Percentiles rank a stretch among this genome's conserved stretches.
Evolutionary conservation across 2,888 invertebrate species (phyloP).

Genomic region (Acanthosepion esculentum): DNA sequence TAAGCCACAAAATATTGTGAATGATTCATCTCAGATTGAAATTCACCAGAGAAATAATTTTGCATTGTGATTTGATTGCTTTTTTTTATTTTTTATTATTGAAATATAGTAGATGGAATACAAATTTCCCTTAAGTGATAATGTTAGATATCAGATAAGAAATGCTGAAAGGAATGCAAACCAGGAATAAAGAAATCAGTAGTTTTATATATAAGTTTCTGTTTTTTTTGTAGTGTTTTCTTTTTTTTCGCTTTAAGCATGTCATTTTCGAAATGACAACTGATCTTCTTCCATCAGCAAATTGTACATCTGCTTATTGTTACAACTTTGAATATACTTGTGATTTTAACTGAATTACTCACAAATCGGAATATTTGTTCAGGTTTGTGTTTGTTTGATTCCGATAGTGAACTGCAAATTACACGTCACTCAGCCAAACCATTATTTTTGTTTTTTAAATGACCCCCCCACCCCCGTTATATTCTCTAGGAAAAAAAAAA

Average conservation of each 20-base stretch:
- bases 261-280: constrained; percentile 10
- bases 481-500: background rate
- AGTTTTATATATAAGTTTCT: background rate
- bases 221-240: background rate
- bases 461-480: no score
- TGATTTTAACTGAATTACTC: background rate
- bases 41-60: constrained; percentile 25
- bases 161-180: background rate
- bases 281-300: constrained; percentile 4
- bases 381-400: background rate
- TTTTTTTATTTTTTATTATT: background rate
- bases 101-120: constrained; percentile 18
- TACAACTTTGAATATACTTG: constrained; percentile 4
- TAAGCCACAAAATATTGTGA: background rate
- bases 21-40: constrained; percentile 8
- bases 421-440: background rate
- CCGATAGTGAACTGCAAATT: background rate
- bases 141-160: constrained; percentile 20
- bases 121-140: constrained; percentile 33
- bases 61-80: background rate
- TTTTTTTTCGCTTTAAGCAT: background rate
- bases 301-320: constrained; percentile 33
- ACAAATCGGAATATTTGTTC: background rate
- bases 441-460: background rate
- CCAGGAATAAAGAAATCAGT: background rate